phyloP scores from a whole-genome alignment of 1,140 invertebrate species.

The Glomeris maerens region DNA sequence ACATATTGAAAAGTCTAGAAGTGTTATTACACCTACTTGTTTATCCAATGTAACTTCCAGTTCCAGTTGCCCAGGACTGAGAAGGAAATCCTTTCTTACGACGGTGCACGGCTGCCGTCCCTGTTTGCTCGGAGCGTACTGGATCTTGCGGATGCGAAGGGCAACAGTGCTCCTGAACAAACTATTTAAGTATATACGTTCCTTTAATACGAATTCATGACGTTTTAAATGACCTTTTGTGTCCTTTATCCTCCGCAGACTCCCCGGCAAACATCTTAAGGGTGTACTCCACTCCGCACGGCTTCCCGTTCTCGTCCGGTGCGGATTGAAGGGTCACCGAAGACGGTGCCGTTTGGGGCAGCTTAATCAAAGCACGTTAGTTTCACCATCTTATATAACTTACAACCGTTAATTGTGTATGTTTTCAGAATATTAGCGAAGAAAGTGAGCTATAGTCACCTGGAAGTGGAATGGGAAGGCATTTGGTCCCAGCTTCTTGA shows the following conservation, averaged over 20 bases:
- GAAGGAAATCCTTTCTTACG: slow-evolving; percentile 89
- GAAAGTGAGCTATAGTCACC: slow-evolving; percentile 26
- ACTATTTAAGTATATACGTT: background rate
- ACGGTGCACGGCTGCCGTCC: slow-evolving; percentile 90
- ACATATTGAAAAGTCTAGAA: too few relatives aligned
- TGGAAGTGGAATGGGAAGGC: slow-evolving; percentile 82
- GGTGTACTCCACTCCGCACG: slow-evolving; percentile 79
- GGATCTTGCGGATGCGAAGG: slow-evolving; percentile 52
- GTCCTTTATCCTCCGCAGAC: slow-evolving; percentile 60
- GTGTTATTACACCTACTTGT: slow-evolving; percentile 48
- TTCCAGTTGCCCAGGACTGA: slow-evolving; percentile 79
- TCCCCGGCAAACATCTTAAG: slow-evolving; percentile 74
- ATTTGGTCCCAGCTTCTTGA: slow-evolving; percentile 81
- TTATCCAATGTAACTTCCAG: slow-evolving; percentile 94
- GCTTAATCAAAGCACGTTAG: too few relatives aligned
- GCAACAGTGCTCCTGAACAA: slow-evolving; percentile 41
- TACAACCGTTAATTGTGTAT: too few relatives aligned
- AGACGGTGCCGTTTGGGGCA: slow-evolving; percentile 52
- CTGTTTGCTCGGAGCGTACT: slow-evolving; percentile 80
- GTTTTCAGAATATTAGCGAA: too few relatives aligned
- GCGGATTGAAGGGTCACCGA: slow-evolving; percentile 74
- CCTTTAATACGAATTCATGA: too few relatives aligned
- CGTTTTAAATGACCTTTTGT: slow-evolving; percentile 45
- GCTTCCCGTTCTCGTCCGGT: slow-evolving; percentile 74
- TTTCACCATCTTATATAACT: too few relatives aligned